Base-by-base conservation (phyloP, 2,888 invertebrate species). In the Brenthis hecate region DNA sequence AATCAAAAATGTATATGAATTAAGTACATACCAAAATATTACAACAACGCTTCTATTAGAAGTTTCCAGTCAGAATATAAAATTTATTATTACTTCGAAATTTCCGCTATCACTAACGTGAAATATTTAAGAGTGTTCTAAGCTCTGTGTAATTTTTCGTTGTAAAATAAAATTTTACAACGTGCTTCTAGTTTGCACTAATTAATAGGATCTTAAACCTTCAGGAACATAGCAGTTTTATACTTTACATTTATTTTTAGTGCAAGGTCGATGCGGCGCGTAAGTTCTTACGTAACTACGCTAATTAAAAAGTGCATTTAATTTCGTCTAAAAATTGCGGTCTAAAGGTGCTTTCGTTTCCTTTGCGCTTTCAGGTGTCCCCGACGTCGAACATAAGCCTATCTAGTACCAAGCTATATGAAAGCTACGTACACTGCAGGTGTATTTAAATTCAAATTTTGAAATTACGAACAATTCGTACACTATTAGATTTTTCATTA, bases 331-430 rank as follows among this genome's bases (percentile, higher is more conserved):
- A 81, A 83, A 80, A 75, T 78, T 73, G 43, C 75, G 74, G 72
- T 78, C 73, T 74, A 73, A 57, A 76, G 75, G 70, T 69, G 73
- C 72, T 78, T 78, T 76, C 79, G 76, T 79, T 81, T 78, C 76
- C 76, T 79, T 80, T 80, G 73, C 76, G 72, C 77, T 81, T 81
- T 81, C 77, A 81, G 80, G 81, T 78, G 80, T 79, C 76, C 74
- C 69, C 71, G 71, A 70, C 72, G 76, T 69, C 69, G 50, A 23
- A 32, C 50, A 56, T 68, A 70, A 23, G 56, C 43, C 60, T 65
- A 36, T 43, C 13, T 56, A 6, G 50, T 32, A 28, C 8, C 36
- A 43, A 43, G 36, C 36, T 43, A 43, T 43, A 43, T 43, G 36
- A 43, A 8, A 43, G 36, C 8, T 43, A 11, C 8, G 8, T 43